Percentiles rank a stretch among this genome's conserved stretches.
Conservation (phyloP, 2,888 invertebrate species). For the Parascotia fuliginaria region DNA sequence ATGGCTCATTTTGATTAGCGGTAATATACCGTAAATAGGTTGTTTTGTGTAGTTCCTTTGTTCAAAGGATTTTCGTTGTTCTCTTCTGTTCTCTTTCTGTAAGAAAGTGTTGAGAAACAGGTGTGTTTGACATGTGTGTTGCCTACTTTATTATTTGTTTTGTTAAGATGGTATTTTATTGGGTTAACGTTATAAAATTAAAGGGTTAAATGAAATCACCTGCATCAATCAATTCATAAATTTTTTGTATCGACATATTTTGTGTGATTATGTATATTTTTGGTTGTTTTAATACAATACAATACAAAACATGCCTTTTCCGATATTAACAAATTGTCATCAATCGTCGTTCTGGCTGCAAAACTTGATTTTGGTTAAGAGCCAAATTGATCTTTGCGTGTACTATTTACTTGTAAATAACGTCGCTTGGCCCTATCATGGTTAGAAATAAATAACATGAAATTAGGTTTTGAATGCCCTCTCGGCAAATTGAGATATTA, state of each 20-base stretch:
- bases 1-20: constrained; percentile 18
- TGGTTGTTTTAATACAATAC: background rate
- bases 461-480: no score
- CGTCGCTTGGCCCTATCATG: constrained; percentile 1
- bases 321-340: constrained; percentile 14
- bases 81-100: no score
- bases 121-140: no score
- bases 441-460: constrained; percentile 2
- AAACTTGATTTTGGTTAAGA: constrained; percentile 18
- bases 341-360: constrained; percentile 9
- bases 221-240: no score
- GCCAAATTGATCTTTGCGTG: constrained; percentile 22
- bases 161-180: no score
- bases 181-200: no score
- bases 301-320: background rate
- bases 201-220: no score
- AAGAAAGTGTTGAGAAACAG: no score
- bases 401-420: constrained; percentile 17
- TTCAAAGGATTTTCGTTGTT: background rate
- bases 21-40: background rate
- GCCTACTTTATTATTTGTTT: no score
- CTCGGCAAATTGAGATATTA: no score
- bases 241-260: no score
- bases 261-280: no score
- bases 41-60: background rate